Conservation (phyloP, 2,888 invertebrate species). For the Troides aeacus region DNA sequence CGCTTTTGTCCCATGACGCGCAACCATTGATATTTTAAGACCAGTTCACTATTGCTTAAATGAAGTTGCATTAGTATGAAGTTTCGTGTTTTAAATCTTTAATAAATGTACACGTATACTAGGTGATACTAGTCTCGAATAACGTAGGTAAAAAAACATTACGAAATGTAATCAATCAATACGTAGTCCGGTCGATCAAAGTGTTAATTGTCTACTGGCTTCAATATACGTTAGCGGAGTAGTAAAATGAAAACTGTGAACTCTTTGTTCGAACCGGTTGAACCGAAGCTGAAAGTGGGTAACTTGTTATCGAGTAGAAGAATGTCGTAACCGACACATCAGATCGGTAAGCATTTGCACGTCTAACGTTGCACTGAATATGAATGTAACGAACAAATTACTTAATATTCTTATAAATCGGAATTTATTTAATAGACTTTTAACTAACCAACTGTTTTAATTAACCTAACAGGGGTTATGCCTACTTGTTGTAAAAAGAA, state of each 20-base stretch:
- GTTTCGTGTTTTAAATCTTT: neutral
- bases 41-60: slow-evolving; percentile 37
- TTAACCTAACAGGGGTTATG: slow-evolving; percentile 17
- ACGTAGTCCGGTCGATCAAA: slow-evolving; percentile 29
- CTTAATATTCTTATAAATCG: slow-evolving; percentile 52
- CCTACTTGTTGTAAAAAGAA: neutral
- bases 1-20: slow-evolving; percentile 60
- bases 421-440: slow-evolving; percentile 30
- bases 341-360: slow-evolving; percentile 54
- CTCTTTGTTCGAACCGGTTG: slow-evolving; percentile 64
- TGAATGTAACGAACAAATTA: slow-evolving; percentile 68
- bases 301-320: slow-evolving; percentile 58
- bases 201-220: slow-evolving; percentile 31
- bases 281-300: slow-evolving; percentile 66
- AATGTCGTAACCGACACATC: slow-evolving; percentile 49
- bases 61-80: neutral
- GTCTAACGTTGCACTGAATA: slow-evolving; percentile 61
- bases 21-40: slow-evolving; percentile 63
- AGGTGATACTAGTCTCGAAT: neutral
- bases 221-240: slow-evolving; percentile 24
- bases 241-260: slow-evolving; percentile 47
- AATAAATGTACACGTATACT: neutral
- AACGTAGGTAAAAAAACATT: neutral
- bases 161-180: slow-evolving; percentile 16
- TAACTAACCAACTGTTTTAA: slow-evolving; percentile 25